Percentiles rank a stretch among this genome's conserved stretches.
Conservation (phyloP, 2,113 vertebrate species). For the Boleophthalmus pectinirostris region DNA sequence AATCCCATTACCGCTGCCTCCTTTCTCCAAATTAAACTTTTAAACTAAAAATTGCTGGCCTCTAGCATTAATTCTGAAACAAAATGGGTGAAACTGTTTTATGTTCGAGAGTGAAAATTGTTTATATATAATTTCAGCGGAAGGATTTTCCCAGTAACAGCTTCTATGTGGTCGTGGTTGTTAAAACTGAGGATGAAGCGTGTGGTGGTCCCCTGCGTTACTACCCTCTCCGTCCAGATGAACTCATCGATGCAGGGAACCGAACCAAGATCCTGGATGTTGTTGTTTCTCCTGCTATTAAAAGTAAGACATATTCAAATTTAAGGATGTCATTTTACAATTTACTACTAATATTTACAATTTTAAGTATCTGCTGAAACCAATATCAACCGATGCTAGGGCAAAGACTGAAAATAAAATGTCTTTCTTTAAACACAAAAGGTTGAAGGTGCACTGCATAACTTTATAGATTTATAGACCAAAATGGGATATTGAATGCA, state of each 20-base stretch:
- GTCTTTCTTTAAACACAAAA: too few species aligned
- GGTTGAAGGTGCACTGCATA: too few species aligned
- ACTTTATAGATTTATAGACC: too few species aligned
- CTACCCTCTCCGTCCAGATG: conserved; percentile 87
- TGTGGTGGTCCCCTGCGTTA: conserved; percentile 88
- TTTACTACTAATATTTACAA: neutral
- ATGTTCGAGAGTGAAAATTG: neutral
- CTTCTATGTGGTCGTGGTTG: conserved; percentile 97
- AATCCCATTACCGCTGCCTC: too few species aligned
- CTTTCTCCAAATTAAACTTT: too few species aligned
- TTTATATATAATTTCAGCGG: conserved; percentile 71
- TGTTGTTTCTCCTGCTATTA: conserved; percentile 85
- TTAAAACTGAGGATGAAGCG: conserved; percentile 94
- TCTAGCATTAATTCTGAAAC: neutral
- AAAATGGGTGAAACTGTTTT: neutral
- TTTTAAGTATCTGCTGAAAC: too few species aligned
- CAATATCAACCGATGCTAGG: too few species aligned
- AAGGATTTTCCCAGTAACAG: conserved; percentile 95
- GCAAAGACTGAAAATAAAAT: too few species aligned
- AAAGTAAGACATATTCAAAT: conserved; percentile 76
- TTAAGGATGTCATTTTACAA: neutral
- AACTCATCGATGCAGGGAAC: conserved; percentile 87
- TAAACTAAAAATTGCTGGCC: too few species aligned
- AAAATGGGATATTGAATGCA: too few species aligned
- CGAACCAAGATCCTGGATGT: conserved; percentile 90